Conservation (phyloP, 2,797 vertebrate genomes). For the Cichlasoma orientale region DNA sequence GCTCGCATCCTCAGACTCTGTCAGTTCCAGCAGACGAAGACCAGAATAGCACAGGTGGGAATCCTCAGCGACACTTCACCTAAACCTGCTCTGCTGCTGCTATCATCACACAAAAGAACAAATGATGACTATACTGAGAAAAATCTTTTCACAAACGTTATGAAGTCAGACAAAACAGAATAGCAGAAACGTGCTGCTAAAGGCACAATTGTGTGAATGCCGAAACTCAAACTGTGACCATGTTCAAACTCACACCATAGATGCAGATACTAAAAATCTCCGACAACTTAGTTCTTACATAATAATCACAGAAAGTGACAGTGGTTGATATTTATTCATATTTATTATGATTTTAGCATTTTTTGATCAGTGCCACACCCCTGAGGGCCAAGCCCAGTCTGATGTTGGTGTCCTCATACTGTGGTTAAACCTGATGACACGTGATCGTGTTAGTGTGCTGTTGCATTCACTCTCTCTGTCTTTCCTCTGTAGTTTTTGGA, state of each 20-base stretch:
- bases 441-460: not conserved
- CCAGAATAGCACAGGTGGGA: conserved; percentile 92
- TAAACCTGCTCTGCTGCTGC: not conserved
- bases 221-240: too few relatives aligned
- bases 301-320: too few relatives aligned
- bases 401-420: not conserved
- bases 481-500: conserved; percentile 90
- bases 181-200: not conserved
- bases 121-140: not conserved
- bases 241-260: too few relatives aligned
- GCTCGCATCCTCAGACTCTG: conserved; percentile 90
- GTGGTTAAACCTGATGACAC: not conserved
- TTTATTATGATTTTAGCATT: too few relatives aligned
- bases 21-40: conserved; percentile 98
- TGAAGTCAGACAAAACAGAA: not conserved
- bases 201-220: not conserved
- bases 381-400: not conserved
- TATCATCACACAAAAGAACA: not conserved
- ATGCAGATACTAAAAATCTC: too few relatives aligned
- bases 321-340: too few relatives aligned
- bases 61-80: not conserved
- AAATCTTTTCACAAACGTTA: not conserved
- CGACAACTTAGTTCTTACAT: too few relatives aligned
- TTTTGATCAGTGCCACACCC: not conserved
- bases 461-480: not conserved